Evolutionary conservation across 1,140 invertebrate genomes (phyloP).

Genomic region (Pseudomyrmex gracilis): DNA sequence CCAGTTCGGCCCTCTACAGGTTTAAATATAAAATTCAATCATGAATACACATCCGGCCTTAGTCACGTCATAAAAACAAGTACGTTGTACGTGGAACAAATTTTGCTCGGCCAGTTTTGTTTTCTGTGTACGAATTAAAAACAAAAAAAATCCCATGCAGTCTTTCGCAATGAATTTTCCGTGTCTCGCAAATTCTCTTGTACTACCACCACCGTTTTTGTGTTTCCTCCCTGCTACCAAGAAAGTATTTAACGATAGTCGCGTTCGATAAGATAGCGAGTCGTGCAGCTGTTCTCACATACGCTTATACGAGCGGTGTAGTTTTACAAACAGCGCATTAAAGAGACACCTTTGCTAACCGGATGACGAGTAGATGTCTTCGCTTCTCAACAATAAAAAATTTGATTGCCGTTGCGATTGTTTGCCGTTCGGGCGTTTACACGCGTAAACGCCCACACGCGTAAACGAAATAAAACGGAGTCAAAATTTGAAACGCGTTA

Average conservation of each 20-base stretch:
- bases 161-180: neutral
- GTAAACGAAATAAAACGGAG: neutral
- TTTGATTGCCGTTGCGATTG: constrained; percentile 6
- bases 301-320: neutral
- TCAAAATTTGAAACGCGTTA: neutral
- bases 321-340: constrained; percentile 16
- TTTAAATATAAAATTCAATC: too few species aligned
- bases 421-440: neutral
- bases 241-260: constrained; percentile 65
- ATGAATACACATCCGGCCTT: neutral
- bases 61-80: neutral
- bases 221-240: constrained; percentile 23
- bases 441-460: too few species aligned
- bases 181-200: neutral
- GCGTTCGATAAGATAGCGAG: constrained; percentile 68
- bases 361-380: constrained; percentile 2
- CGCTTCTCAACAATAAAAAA: neutral
- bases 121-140: neutral
- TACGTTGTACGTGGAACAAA: neutral
- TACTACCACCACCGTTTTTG: constrained; percentile 12
- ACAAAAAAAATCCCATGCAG: neutral
- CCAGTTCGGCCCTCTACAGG: too few species aligned
- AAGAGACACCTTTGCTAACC: constrained; percentile 9
- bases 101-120: neutral
- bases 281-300: constrained; percentile 67